Conservation (phyloP, 1,140 invertebrate genomes). For the Megalonaias nervosa region DNA sequence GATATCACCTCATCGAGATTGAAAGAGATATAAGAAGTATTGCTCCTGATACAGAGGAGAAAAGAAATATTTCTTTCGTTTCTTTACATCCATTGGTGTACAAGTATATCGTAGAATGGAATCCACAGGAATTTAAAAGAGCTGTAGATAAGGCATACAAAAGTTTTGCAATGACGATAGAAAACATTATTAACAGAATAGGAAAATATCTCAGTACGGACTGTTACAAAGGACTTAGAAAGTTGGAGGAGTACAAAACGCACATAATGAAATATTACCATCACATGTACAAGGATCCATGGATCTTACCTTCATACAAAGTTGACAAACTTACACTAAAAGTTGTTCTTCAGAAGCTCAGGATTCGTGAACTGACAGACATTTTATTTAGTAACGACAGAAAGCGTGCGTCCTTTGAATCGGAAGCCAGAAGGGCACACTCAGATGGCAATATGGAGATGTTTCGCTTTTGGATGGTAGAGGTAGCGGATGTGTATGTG, state of each 20-base stretch:
- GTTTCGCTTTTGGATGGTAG: conserved; percentile 28
- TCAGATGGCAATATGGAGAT: conserved; percentile 5
- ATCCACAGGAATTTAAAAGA: not conserved
- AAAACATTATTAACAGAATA: conserved; percentile 5
- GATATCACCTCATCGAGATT: not conserved
- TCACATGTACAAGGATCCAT: conserved; percentile 9
- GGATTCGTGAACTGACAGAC: conserved; percentile 18
- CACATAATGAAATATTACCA: conserved; percentile 23
- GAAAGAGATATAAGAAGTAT: too few relatives aligned
- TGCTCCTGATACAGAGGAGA: not conserved
- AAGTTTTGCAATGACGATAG: conserved; percentile 8
- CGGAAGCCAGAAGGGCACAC: conserved; percentile 12
- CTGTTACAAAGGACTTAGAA: conserved; percentile 9
- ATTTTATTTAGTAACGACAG: conserved; percentile 12
- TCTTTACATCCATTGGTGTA: conserved; percentile 28
- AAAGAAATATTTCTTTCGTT: not conserved
- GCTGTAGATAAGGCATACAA: conserved; percentile 1
- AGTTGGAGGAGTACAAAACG: conserved; percentile 4
- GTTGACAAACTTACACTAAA: not conserved
- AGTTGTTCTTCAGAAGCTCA: conserved; percentile 7
- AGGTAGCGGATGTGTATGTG: conserved; percentile 25
- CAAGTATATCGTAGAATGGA: conserved; percentile 20
- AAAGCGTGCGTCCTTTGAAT: conserved; percentile 6
- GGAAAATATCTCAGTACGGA: conserved; percentile 2
- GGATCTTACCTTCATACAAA: not conserved